These are phyloP conservation scores for Netelia fuscicornis DNA, from an alignment of 2,888 invertebrate species.

Conservation along the genomic window DNA sequence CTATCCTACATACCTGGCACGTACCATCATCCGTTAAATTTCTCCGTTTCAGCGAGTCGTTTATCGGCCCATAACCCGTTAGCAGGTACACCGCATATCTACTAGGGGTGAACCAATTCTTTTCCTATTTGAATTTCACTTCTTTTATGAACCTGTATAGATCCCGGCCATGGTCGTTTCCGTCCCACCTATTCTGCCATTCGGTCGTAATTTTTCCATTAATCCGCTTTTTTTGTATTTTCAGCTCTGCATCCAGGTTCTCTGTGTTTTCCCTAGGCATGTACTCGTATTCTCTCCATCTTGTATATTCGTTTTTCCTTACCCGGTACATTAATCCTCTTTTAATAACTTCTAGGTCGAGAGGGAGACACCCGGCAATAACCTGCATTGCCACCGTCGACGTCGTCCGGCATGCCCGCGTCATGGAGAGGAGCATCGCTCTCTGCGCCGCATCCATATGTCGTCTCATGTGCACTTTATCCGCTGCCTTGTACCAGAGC, in stretches of 20 bases:
- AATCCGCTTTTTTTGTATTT: not conserved
- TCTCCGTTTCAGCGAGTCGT: not conserved
- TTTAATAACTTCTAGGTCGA: not conserved
- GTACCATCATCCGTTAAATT: not conserved
- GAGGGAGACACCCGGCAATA: not conserved
- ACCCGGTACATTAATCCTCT: not conserved
- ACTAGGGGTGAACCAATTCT: slow-evolving; percentile 12
- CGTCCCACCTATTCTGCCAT: slow-evolving; percentile 1
- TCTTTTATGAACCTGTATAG: not conserved
- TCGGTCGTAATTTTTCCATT: not conserved
- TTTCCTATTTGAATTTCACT: not conserved
- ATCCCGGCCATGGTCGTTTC: not conserved
- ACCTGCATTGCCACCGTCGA: slow-evolving; percentile 7
- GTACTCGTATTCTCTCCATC: not conserved
- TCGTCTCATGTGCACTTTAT: not conserved
- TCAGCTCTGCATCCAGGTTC: not conserved
- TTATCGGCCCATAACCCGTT: slow-evolving; percentile 13
- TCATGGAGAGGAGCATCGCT: not conserved
- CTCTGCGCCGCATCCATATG: slow-evolving; percentile 7
- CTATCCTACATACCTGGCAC: not conserved
- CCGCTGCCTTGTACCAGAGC: slow-evolving; percentile 32
- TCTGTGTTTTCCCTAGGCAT: not conserved
- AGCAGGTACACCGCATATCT: slow-evolving; percentile 37
- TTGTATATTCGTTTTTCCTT: not conserved
- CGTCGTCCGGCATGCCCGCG: not conserved